Percentiles rank a stretch among this genome's conserved stretches.
Conservation (phyloP, 2,113 vertebrate species). For the Numenius arquata region DNA sequence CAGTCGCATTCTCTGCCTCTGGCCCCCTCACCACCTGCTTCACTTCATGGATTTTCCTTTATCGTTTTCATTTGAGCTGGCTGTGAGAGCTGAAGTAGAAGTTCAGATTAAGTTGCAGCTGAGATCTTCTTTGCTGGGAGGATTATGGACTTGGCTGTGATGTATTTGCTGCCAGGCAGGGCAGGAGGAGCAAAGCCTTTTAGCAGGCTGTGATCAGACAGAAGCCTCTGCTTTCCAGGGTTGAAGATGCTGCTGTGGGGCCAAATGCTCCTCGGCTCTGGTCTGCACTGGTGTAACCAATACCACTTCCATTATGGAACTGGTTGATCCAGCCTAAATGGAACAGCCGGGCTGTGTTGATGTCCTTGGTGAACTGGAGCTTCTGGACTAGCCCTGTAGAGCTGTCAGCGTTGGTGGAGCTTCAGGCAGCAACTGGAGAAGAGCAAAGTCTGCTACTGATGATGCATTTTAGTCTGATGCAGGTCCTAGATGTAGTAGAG, state of each 20-base stretch:
- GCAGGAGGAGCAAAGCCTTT: background rate
- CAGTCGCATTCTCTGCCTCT: background rate
- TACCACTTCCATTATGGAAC: background rate
- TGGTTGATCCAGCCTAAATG: background rate
- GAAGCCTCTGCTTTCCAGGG: background rate
- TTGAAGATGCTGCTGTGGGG: background rate
- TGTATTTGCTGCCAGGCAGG: background rate
- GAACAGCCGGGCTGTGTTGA: background rate
- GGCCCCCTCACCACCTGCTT: background rate
- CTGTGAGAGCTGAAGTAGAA: background rate
- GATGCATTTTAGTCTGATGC: background rate
- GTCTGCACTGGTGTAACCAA: background rate
- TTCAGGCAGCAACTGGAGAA: background rate
- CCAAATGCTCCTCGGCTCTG: background rate
- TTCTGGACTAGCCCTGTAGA: background rate
- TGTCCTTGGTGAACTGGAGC: background rate
- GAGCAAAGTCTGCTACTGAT: background rate
- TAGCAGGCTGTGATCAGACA: background rate
- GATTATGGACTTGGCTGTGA: background rate
- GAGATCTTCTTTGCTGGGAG: constrained; percentile 15
- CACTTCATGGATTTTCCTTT: constrained; percentile 1
- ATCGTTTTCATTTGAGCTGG: constrained; percentile 21
- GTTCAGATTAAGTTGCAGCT: constrained; percentile 35
- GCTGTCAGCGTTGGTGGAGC: background rate
- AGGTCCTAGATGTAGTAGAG: background rate